Conservation (phyloP, 2,888 invertebrate genomes). For the Cordylochernes scorpioides region DNA sequence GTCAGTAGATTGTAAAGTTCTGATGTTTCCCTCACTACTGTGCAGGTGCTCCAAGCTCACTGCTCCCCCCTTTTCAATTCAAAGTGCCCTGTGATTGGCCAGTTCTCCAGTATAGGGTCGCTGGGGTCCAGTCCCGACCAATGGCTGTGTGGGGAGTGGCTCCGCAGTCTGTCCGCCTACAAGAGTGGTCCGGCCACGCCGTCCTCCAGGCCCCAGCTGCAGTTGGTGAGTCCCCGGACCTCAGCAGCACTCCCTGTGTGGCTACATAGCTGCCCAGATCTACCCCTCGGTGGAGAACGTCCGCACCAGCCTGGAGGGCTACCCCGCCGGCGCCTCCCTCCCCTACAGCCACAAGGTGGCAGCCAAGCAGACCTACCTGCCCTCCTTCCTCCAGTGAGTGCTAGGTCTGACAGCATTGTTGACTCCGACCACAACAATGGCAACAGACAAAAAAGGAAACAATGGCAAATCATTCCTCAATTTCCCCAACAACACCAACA, state of each 20-base stretch:
- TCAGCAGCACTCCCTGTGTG: not conserved
- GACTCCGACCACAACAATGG: too few relatives aligned
- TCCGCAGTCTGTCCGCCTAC: slow-evolving; percentile 10
- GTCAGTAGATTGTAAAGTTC: too few relatives aligned
- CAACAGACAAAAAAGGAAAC: too few relatives aligned
- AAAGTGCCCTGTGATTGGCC: slow-evolving; percentile 47
- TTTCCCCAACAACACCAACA: too few relatives aligned
- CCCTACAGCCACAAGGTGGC: slow-evolving; percentile 54
- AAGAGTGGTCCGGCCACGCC: too few relatives aligned
- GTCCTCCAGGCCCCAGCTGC: too few relatives aligned
- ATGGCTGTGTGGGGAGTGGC: slow-evolving; percentile 15
- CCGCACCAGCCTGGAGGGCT: slow-evolving; percentile 49
- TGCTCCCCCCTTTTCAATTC: too few relatives aligned
- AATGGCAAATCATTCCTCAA: too few relatives aligned
- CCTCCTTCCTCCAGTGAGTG: slow-evolving; percentile 42
- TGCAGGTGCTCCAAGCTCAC: too few relatives aligned
- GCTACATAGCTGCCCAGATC: slow-evolving; percentile 19
- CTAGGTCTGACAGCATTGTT: not conserved
- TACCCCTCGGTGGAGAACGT: slow-evolving; percentile 65
- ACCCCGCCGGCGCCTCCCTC: slow-evolving; percentile 57
- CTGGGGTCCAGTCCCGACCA: slow-evolving; percentile 33
- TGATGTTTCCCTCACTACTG: too few relatives aligned
- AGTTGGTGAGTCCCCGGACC: not conserved
- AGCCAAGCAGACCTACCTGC: slow-evolving; percentile 56
- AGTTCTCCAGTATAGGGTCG: slow-evolving; percentile 72